Percentiles rank a stretch among this genome's conserved stretches.
Conservation (phyloP, 2,888 invertebrate genomes). For the Epinotia nisella region DNA sequence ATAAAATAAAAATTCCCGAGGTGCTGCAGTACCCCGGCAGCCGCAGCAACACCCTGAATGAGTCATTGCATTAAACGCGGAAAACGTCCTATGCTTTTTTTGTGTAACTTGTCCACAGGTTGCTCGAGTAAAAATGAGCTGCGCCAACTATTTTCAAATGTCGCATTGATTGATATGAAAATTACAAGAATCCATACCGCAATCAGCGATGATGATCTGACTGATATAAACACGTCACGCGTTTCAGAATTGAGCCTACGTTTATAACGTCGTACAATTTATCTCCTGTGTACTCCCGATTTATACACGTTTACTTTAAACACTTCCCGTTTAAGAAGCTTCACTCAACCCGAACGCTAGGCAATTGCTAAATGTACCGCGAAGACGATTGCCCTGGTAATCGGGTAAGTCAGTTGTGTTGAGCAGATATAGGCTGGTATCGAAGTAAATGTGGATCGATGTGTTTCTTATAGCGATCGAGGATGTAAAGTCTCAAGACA, state of each 20-base stretch:
- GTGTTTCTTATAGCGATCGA: neutral
- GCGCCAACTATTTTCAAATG: neutral
- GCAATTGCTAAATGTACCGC: slow-evolving; percentile 69
- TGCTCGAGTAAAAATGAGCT: too few species aligned
- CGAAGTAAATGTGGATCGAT: slow-evolving; percentile 35
- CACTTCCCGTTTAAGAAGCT: slow-evolving; percentile 35
- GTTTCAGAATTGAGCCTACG: neutral
- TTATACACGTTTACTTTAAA: slow-evolving; percentile 35
- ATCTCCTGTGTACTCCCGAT: neutral
- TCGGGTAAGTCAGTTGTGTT: slow-evolving; percentile 67
- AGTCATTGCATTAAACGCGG: too few species aligned
- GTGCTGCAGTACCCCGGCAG: too few species aligned
- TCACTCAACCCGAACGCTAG: slow-evolving; percentile 37
- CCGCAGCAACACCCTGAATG: too few species aligned
- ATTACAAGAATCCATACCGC: neutral
- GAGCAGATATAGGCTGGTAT: slow-evolving; percentile 54
- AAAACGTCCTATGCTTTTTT: too few species aligned
- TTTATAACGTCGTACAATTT: neutral
- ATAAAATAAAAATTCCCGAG: too few species aligned
- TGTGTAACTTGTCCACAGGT: too few species aligned
- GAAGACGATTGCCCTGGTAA: slow-evolving; percentile 68
- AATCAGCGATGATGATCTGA: too few species aligned
- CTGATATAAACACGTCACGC: neutral
- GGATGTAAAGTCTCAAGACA: too few species aligned
- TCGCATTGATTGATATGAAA: neutral